These are phyloP conservation scores for Terrapene triunguis DNA, from an alignment of 2,113 vertebrate species.

Conservation along the genomic window DNA sequence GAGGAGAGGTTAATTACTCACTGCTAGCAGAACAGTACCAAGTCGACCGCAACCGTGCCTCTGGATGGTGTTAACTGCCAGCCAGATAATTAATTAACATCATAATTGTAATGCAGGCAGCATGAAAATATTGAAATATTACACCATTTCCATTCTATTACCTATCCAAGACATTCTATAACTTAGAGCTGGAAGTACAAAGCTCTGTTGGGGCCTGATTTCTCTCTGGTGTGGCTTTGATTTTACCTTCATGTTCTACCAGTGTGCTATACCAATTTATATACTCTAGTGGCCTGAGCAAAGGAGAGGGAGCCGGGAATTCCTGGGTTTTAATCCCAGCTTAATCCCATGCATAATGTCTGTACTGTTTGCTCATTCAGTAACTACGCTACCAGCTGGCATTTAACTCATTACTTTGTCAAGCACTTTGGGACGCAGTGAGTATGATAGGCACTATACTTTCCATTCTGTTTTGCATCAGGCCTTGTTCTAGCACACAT, in stretches of 20 bases:
- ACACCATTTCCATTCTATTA: conserved; percentile 76
- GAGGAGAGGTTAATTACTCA: conserved; percentile 91
- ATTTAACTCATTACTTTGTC: no score
- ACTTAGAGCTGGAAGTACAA: conserved; percentile 24
- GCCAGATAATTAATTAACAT: conserved; percentile 87
- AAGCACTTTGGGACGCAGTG: no score
- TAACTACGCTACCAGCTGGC: no score
- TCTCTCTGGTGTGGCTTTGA: background rate
- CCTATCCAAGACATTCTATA: conserved; percentile 49
- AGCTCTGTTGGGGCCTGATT: background rate
- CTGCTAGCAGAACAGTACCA: conserved; percentile 82
- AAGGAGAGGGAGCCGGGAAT: background rate
- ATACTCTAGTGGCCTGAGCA: background rate
- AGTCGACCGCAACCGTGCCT: conserved; percentile 79
- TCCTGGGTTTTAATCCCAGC: background rate
- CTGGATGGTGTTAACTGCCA: conserved; percentile 82
- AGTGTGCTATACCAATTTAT: background rate
- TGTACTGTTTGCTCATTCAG: no score
- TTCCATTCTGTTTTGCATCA: no score
- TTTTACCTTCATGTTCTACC: background rate
- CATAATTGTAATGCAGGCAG: conserved; percentile 81
- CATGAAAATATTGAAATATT: conserved; percentile 84
- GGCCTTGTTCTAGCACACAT: no score
- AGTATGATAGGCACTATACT: no score
- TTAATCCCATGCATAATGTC: no score